Evolutionary conservation across 2,113 vertebrate genomes (phyloP).

Genomic region (Bucco capensis): DNA sequence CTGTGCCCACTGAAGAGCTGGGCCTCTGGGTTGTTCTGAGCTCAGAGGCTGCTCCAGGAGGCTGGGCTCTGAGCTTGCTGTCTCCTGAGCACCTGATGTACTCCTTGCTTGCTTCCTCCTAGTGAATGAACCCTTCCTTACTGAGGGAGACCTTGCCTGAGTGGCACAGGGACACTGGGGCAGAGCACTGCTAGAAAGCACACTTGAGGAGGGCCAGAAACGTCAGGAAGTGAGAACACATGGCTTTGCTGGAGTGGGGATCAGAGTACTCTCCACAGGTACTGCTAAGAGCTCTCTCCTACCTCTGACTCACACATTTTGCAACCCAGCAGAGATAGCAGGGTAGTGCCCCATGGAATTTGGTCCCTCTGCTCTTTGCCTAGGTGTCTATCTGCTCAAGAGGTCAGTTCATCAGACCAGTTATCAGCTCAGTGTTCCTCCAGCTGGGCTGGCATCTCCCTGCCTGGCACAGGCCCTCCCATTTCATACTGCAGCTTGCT

Average conservation of each 20-base stretch:
- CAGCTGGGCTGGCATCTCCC: neutral
- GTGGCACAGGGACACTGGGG: neutral
- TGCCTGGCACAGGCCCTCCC: neutral
- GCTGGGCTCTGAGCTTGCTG: neutral
- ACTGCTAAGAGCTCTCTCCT: neutral
- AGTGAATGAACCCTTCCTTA: neutral
- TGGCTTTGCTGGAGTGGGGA: neutral
- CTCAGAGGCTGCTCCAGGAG: neutral
- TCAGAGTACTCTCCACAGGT: neutral
- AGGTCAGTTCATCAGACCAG: neutral
- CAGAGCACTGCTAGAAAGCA: neutral
- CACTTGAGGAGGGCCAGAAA: neutral
- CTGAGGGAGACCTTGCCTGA: neutral
- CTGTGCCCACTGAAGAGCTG: neutral
- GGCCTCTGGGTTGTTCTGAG: neutral
- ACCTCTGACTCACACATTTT: neutral
- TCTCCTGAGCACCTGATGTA: neutral
- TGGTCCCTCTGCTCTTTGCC: neutral
- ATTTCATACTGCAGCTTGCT: neutral
- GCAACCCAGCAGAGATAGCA: neutral
- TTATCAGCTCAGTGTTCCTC: neutral
- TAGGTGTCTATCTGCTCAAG: slow-evolving; percentile 17
- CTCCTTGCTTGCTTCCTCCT: neutral
- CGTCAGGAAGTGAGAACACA: neutral
- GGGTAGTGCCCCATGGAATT: slow-evolving; percentile 1